phyloP scores from a whole-genome alignment of 2,888 invertebrate genomes.

The Thalpophila matura region DNA sequence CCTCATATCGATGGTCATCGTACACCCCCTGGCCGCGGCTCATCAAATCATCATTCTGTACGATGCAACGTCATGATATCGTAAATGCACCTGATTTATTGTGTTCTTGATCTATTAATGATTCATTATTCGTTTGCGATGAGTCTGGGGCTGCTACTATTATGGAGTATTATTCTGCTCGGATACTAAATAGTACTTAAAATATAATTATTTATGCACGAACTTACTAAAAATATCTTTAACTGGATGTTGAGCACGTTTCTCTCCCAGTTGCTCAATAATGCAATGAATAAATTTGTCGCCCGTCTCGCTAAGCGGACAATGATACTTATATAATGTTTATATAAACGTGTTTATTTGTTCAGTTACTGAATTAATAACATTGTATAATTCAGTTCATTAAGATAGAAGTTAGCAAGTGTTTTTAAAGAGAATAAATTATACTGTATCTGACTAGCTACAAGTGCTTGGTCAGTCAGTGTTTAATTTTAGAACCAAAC shows the following conservation, averaged over 20 bases:
- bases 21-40: conserved; percentile 56
- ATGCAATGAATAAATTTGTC: conserved; percentile 61
- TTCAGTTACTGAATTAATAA: conserved; percentile 17
- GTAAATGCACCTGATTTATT: conserved; percentile 40
- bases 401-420: no score
- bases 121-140: no score
- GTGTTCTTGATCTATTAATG: conserved; percentile 15
- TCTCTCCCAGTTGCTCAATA: conserved; percentile 44
- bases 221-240: conserved; percentile 39
- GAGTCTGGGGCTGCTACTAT: no score
- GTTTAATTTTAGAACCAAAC: no score
- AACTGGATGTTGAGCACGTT: conserved; percentile 32
- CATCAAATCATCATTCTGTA: conserved; percentile 67
- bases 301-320: conserved; percentile 48
- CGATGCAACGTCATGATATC: conserved; percentile 59
- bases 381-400: no score
- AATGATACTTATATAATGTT: conserved; percentile 42
- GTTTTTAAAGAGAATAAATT: no score
- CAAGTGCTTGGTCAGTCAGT: no score
- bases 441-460: no score
- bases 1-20: conserved; percentile 72
- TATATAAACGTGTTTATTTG: conserved; percentile 38
- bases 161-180: not conserved
- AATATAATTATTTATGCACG: conserved; percentile 47
- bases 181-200: conserved; percentile 28